phyloP scores from a whole-genome alignment of 2,113 vertebrate genomes.

The Brachionichthys hirsutus region DNA sequence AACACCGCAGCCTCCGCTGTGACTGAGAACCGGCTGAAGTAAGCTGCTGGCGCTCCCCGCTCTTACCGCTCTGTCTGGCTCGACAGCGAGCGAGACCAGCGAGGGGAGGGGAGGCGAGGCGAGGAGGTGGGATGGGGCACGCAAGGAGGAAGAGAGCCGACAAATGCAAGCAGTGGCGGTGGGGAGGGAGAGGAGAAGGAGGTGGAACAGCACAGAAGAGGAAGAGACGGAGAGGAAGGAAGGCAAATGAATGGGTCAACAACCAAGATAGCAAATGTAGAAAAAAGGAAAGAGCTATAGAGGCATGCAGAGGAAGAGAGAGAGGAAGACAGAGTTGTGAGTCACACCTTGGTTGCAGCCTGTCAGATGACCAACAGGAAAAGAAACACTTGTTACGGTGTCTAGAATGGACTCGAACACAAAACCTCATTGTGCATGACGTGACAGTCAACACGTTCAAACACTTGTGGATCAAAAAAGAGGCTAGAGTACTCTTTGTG shows the following conservation, averaged over 20 bases:
- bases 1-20: slow-evolving; percentile 52
- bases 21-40: slow-evolving; percentile 57
- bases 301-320: slow-evolving; percentile 1
- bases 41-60: slow-evolving; percentile 33
- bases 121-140: not conserved
- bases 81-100: slow-evolving; percentile 50
- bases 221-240: slow-evolving; percentile 61
- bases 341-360: slow-evolving; percentile 65
- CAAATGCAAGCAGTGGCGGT: slow-evolving; percentile 41
- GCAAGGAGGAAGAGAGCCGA: slow-evolving; percentile 42
- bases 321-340: slow-evolving; percentile 29
- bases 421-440: not conserved
- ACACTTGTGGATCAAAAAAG: too few relatives aligned
- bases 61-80: slow-evolving; percentile 52
- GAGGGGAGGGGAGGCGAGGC: not conserved
- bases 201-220: slow-evolving; percentile 45
- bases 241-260: slow-evolving; percentile 54
- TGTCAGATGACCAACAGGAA: slow-evolving; percentile 65
- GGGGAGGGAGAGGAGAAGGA: slow-evolving; percentile 28
- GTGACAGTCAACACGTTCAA: too few relatives aligned
- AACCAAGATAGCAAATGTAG: slow-evolving; percentile 46
- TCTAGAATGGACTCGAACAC: slow-evolving; percentile 52
- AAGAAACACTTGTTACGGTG: slow-evolving; percentile 58
- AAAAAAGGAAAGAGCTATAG: slow-evolving; percentile 23
- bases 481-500: too few relatives aligned